Evolutionary conservation across 2,113 vertebrate genomes (phyloP).

Genomic region (Tichodroma muraria): DNA sequence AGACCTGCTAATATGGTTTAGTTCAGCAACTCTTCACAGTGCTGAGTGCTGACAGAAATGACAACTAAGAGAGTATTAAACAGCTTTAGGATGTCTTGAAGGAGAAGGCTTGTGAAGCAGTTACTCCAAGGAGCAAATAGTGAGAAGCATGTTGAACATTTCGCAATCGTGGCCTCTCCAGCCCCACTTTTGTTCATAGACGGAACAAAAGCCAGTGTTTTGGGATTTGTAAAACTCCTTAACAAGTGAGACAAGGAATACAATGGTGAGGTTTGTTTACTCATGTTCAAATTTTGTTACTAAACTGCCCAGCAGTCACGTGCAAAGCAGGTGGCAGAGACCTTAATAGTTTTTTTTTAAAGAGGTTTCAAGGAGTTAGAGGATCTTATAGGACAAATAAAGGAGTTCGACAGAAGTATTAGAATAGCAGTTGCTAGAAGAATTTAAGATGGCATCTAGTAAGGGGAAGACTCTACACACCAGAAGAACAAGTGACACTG

Average conservation of each 20-base stretch:
- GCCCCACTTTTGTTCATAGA: background rate
- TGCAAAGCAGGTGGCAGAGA: background rate
- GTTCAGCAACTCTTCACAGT: slow-evolving; percentile 28
- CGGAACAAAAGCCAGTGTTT: rapidly evolving
- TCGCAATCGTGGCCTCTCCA: background rate
- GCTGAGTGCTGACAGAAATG: slow-evolving; percentile 13
- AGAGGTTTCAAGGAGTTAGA: slow-evolving; percentile 27
- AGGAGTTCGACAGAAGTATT: slow-evolving; percentile 20
- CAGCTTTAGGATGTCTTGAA: slow-evolving; percentile 2
- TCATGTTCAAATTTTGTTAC: background rate
- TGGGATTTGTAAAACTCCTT: background rate
- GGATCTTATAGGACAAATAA: slow-evolving; percentile 43
- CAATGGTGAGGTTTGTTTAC: background rate
- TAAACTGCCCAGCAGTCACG: slow-evolving; percentile 16
- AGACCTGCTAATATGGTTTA: slow-evolving; percentile 47
- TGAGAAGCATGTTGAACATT: background rate
- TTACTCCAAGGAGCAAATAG: background rate
- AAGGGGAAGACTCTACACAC: background rate
- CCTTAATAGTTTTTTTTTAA: background rate
- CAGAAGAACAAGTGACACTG: background rate
- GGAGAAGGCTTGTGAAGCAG: background rate
- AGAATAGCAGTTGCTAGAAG: slow-evolving; percentile 16
- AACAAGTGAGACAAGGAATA: background rate
- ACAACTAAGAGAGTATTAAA: background rate
- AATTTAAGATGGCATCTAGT: slow-evolving; percentile 2